Evolutionary conservation across 2,797 vertebrate genomes (phyloP).

Genomic region (Mycteria americana): DNA sequence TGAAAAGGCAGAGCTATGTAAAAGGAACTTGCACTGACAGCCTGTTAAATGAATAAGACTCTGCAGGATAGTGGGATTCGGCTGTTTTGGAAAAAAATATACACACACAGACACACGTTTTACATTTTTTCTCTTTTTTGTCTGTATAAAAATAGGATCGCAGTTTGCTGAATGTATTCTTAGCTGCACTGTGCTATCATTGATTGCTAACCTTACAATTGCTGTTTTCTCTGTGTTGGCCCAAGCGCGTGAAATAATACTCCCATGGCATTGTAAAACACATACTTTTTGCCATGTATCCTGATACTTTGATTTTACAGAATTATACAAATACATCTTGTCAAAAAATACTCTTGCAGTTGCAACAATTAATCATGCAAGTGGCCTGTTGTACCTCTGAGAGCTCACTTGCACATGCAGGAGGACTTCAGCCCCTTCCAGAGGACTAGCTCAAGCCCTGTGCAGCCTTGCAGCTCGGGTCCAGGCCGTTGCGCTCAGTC

Average conservation of each 20-base stretch:
- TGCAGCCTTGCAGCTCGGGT: neutral
- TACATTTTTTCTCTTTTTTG: neutral
- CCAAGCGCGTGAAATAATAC: neutral
- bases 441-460: neutral
- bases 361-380: neutral
- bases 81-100: neutral
- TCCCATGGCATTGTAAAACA: neutral
- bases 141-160: neutral
- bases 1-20: conserved; percentile 64
- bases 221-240: neutral
- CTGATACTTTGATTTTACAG: neutral
- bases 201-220: neutral
- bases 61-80: neutral
- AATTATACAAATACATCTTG: neutral
- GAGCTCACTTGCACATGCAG: neutral
- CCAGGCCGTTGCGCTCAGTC: neutral
- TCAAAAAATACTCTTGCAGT: neutral
- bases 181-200: neutral
- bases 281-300: neutral
- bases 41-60: neutral
- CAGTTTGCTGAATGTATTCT: neutral
- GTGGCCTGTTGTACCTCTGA: rapidly evolving
- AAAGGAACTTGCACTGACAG: conserved; percentile 58
- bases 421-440: neutral
- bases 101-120: neutral